Percentiles rank a stretch among this genome's conserved stretches.
phyloP scores from a whole-genome alignment of 2,797 vertebrate genomes.

The Pampus argenteus region DNA sequence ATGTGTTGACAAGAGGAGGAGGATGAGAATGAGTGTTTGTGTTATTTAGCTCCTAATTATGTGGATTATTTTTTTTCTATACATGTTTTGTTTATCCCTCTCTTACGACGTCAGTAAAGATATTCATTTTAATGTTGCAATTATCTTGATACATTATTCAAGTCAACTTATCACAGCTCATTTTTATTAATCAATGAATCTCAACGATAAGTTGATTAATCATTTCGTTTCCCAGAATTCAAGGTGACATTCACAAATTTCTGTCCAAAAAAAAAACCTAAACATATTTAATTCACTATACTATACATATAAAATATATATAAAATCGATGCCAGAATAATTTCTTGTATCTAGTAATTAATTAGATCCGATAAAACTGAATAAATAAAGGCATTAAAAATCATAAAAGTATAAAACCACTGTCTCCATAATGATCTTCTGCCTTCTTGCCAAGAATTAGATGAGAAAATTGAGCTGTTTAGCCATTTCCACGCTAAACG shows the following conservation, averaged over 20 bases:
- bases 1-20: constrained; percentile 21
- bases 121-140: background rate
- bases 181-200: no score
- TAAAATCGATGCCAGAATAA: no score
- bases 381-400: background rate
- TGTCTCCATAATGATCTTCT: no score
- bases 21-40: constrained; percentile 14
- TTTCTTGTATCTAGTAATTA: background rate
- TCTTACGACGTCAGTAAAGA: background rate
- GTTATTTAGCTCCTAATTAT: background rate
- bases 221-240: background rate
- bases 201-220: no score
- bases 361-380: no score
- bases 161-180: background rate
- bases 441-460: no score
- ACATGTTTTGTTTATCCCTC: background rate
- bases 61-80: background rate
- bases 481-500: background rate
- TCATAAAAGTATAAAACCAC: background rate
- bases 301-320: no score
- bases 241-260: background rate
- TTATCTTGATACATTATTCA: background rate
- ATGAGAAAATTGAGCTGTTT: background rate
- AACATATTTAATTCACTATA: background rate
- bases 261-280: background rate